These are phyloP conservation scores for Poecilia latipinna DNA, from an alignment of 2,113 vertebrate species.

Conservation along the genomic window DNA sequence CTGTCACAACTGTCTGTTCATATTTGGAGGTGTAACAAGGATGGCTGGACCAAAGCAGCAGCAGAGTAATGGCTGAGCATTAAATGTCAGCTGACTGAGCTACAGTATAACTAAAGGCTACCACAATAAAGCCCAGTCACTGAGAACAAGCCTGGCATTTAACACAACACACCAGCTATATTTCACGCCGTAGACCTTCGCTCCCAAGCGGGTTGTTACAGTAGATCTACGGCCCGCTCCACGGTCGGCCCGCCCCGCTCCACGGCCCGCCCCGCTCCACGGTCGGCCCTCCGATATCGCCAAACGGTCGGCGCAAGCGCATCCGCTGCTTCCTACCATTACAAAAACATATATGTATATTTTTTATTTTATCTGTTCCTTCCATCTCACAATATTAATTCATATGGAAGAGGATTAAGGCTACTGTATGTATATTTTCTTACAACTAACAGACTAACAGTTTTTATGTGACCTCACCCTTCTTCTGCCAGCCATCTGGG, in stretches of 20 bases:
- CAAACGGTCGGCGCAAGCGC: too few species aligned
- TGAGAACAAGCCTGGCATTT: conserved; percentile 64
- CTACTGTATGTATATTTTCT: too few species aligned
- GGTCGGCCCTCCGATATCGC: not conserved
- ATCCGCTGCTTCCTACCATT: too few species aligned
- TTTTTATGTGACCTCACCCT: too few species aligned
- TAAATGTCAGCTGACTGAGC: conserved; percentile 73
- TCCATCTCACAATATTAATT: conserved; percentile 34
- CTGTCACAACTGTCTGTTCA: conserved; percentile 67
- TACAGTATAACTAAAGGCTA: conserved; percentile 45
- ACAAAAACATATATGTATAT: not conserved
- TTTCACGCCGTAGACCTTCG: conserved; percentile 46
- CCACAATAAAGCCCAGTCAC: conserved; percentile 12
- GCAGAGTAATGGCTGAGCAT: conserved; percentile 47
- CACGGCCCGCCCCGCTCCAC: conserved; percentile 26
- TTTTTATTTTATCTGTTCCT: conserved; percentile 27
- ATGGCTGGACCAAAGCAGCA: conserved; percentile 33
- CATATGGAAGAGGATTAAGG: not conserved
- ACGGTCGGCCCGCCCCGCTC: conserved; percentile 28
- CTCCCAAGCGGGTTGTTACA: conserved; percentile 48
- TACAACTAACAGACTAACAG: too few species aligned
- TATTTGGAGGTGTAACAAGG: conserved; percentile 39
- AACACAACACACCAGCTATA: conserved; percentile 50
- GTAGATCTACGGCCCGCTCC: conserved; percentile 47
- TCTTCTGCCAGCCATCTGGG: too few species aligned